Evolutionary conservation across 2,797 vertebrate genomes (phyloP).

Genomic region (Gymnopithys bicolor): DNA sequence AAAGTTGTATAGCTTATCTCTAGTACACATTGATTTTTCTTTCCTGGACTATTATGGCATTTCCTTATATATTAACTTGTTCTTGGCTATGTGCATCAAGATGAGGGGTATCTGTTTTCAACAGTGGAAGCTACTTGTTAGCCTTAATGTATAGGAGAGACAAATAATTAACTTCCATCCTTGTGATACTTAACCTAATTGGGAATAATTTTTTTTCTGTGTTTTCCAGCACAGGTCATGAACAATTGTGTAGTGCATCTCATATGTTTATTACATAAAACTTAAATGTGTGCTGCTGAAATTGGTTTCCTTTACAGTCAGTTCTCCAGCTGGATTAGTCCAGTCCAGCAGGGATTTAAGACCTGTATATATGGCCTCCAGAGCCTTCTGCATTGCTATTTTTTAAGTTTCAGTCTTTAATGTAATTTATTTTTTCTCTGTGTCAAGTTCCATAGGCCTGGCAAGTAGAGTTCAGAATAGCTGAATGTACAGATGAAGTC

Average conservation of each 20-base stretch:
- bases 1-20: neutral
- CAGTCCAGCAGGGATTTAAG: neutral
- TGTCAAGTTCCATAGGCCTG: neutral
- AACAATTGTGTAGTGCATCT: neutral
- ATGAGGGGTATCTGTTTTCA: neutral
- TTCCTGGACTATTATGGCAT: neutral
- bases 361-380: neutral
- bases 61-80: neutral
- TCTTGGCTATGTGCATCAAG: neutral
- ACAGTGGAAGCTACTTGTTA: neutral
- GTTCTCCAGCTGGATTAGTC: neutral
- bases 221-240: neutral
- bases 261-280: neutral
- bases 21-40: neutral
- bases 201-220: neutral
- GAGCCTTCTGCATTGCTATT: neutral
- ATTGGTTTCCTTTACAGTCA: neutral
- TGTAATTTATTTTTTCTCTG: neutral
- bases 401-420: neutral
- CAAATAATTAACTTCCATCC: neutral
- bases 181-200: neutral
- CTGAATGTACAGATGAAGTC: neutral
- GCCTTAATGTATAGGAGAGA: neutral
- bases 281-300: neutral
- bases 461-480: neutral